Evolutionary conservation across 2,113 vertebrate genomes (phyloP).

Genomic region (Mobula hypostoma): DNA sequence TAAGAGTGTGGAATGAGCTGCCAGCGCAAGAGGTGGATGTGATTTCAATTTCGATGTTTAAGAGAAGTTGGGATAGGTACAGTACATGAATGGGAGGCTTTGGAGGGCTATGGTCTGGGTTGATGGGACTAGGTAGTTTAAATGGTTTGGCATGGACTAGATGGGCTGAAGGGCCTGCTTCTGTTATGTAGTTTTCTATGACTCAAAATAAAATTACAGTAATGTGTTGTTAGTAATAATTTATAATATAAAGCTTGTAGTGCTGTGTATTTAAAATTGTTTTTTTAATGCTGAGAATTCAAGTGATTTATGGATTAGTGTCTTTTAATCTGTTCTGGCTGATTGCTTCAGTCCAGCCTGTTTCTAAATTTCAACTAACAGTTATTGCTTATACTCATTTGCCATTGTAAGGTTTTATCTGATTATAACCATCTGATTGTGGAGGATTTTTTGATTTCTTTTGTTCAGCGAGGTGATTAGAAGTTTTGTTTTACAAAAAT

Average conservation of each 20-base stretch:
- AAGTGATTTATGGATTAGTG: constrained; percentile 19
- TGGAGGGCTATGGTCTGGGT: no score
- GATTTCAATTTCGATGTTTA: no score
- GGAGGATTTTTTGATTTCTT: not conserved
- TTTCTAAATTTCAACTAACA: constrained; percentile 12
- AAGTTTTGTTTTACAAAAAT: constrained; percentile 28
- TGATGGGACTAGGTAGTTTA: no score
- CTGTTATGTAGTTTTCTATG: no score
- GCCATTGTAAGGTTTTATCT: constrained; percentile 25
- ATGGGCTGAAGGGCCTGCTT: no score
- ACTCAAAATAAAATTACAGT: no score
- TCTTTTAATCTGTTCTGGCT: constrained; percentile 19
- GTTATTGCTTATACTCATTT: constrained; percentile 21
- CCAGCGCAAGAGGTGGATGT: no score
- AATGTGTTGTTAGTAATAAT: not conserved
- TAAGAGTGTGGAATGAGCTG: no score
- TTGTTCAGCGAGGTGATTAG: constrained; percentile 33
- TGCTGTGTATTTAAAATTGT: not conserved
- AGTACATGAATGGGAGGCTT: no score
- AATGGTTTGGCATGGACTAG: no score
- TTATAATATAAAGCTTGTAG: not conserved
- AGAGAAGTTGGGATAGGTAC: no score
- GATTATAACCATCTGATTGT: constrained; percentile 33
- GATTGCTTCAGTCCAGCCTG: constrained; percentile 27
- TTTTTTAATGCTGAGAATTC: not conserved